These are phyloP conservation scores for Stegophylla sp. DNA, from an alignment of 2,888 invertebrate species.

Conservation along the genomic window DNA sequence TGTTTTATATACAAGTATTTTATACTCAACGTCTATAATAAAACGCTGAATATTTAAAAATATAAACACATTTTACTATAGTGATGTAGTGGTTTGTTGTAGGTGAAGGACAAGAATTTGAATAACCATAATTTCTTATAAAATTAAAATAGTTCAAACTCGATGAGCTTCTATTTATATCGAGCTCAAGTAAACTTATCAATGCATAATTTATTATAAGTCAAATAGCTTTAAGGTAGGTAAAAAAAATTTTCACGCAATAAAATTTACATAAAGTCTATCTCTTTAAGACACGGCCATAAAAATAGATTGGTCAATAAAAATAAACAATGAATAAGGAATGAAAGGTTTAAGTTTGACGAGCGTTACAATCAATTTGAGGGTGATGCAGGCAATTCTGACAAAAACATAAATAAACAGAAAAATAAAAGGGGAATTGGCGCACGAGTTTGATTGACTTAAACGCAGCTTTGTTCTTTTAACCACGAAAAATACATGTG, in stretches of 20 bases:
- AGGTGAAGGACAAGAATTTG: too few relatives aligned
- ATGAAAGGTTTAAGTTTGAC: neutral
- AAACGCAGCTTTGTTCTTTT: slow-evolving; percentile 57
- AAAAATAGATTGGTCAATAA: slow-evolving; percentile 45
- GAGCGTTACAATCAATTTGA: slow-evolving; percentile 32
- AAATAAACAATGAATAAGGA: slow-evolving; percentile 23
- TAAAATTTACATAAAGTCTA: too few relatives aligned
- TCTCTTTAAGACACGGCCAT: slow-evolving; percentile 13
- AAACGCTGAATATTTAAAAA: neutral
- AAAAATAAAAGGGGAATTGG: slow-evolving; percentile 39
- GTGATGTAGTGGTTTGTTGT: too few relatives aligned
- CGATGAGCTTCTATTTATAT: too few relatives aligned
- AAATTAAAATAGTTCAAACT: too few relatives aligned
- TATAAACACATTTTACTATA: too few relatives aligned
- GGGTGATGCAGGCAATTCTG: neutral
- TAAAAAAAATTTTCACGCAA: slow-evolving; percentile 1
- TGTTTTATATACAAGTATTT: slow-evolving; percentile 16
- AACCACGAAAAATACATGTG: slow-evolving; percentile 14
- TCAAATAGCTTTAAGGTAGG: too few relatives aligned
- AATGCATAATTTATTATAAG: too few relatives aligned
- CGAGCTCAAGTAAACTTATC: too few relatives aligned
- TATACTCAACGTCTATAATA: slow-evolving; percentile 6
- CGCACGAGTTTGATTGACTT: slow-evolving; percentile 51
- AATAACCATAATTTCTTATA: too few relatives aligned
- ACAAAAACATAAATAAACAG: neutral